A percentile compares a stretch with the other conserved stretches of the same genome.
Evolutionary conservation across 2,888 invertebrate genomes (phyloP).

Genomic region (Craniophora ligustri): DNA sequence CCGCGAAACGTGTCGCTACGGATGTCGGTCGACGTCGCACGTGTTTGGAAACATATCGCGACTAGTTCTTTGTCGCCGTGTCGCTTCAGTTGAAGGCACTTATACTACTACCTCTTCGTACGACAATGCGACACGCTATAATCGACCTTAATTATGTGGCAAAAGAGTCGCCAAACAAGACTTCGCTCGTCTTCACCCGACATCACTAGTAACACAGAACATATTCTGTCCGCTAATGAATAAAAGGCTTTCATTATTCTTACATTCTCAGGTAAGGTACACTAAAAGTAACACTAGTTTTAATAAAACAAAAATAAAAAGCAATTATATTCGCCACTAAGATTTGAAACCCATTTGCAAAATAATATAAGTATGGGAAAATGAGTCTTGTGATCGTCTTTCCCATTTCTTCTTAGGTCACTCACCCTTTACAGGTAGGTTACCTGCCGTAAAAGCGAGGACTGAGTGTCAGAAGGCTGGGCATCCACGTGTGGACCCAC

Average conservation of each 20-base stretch:
- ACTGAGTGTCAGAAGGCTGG: slow-evolving; percentile 46
- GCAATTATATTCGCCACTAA: slow-evolving; percentile 34
- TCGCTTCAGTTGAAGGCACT: too few relatives aligned
- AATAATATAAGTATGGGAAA: slow-evolving; percentile 18
- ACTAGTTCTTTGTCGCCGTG: too few relatives aligned
- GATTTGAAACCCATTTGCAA: slow-evolving; percentile 34
- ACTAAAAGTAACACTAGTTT: not conserved
- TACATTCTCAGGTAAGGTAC: not conserved
- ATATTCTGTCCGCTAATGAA: too few relatives aligned
- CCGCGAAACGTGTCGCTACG: too few relatives aligned
- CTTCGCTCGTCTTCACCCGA: too few relatives aligned
- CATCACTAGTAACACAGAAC: too few relatives aligned
- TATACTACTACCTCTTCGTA: too few relatives aligned
- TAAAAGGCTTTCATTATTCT: not conserved
- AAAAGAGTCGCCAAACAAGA: too few relatives aligned
- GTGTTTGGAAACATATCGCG: too few relatives aligned
- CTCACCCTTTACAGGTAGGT: slow-evolving; percentile 47
- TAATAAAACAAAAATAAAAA: slow-evolving; percentile 28
- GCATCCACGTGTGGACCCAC: slow-evolving; percentile 44
- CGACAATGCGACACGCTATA: too few relatives aligned
- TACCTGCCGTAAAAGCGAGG: slow-evolving; percentile 45
- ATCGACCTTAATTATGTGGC: too few relatives aligned
- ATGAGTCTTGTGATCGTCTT: slow-evolving; percentile 39
- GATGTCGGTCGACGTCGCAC: too few relatives aligned
- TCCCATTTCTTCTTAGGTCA: slow-evolving; percentile 36